These are phyloP conservation scores for Heteromurus nitidus DNA, from an alignment of 2,888 invertebrate species.

Conservation along the genomic window DNA sequence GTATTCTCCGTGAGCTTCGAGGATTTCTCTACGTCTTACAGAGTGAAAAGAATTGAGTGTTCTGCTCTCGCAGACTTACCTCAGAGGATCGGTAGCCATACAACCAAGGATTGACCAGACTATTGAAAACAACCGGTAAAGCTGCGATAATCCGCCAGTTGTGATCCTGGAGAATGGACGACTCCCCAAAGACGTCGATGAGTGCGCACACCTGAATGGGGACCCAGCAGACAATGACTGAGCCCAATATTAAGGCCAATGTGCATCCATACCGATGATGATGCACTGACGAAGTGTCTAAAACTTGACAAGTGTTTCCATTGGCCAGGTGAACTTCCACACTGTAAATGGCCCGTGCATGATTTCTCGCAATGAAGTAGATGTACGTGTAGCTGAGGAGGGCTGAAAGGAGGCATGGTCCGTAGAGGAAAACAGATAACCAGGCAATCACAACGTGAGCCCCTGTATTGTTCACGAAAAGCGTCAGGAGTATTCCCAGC, in stretches of 20 bases:
- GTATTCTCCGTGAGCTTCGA: no score
- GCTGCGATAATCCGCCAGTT: constrained; percentile 79
- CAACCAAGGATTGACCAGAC: constrained; percentile 81
- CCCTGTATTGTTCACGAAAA: constrained; percentile 63
- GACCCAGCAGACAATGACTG: constrained; percentile 80
- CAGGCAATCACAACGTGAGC: constrained; percentile 69
- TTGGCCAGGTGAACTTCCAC: constrained; percentile 76
- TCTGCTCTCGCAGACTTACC: no score
- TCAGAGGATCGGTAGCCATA: constrained; percentile 82
- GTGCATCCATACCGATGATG: constrained; percentile 80
- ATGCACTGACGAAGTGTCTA: constrained; percentile 72
- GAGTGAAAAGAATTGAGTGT: no score
- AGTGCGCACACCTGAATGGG: constrained; percentile 79
- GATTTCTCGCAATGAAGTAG: constrained; percentile 80
- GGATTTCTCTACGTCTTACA: no score
- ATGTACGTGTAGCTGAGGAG: constrained; percentile 81
- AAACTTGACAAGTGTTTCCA: constrained; percentile 67
- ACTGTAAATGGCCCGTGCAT: constrained; percentile 81
- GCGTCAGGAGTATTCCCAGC: constrained; percentile 76
- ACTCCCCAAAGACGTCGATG: constrained; percentile 72
- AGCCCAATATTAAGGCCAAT: constrained; percentile 80
- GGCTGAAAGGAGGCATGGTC: constrained; percentile 79
- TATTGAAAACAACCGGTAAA: constrained; percentile 79
- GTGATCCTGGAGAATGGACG: constrained; percentile 76
- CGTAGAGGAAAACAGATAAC: constrained; percentile 77